Conservation (phyloP, 1,140 invertebrate species). For the Drosophila lacteicornis region DNA sequence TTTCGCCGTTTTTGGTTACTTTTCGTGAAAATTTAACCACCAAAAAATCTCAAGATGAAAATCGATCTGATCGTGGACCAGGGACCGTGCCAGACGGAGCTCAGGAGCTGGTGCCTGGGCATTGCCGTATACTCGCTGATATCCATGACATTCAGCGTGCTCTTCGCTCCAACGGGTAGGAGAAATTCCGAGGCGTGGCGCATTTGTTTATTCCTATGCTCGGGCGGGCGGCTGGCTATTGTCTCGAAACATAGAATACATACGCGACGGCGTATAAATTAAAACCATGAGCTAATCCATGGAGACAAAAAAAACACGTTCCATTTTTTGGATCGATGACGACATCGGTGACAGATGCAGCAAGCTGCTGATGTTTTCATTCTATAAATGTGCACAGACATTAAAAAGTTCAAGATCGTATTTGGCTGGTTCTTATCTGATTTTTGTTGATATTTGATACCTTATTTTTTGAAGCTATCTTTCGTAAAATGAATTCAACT, state of each 20-base stretch:
- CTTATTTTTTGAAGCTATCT: no score
- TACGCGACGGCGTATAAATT: slow-evolving; percentile 32
- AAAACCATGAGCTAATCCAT: slow-evolving; percentile 65
- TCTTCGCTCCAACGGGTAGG: slow-evolving; percentile 51
- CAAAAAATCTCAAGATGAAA: slow-evolving; percentile 51
- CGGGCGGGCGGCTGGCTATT: slow-evolving; percentile 1
- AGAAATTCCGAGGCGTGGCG: slow-evolving; percentile 44
- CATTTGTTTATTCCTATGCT: slow-evolving; percentile 32
- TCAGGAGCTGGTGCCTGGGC: slow-evolving; percentile 65
- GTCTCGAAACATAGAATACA: slow-evolving; percentile 17
- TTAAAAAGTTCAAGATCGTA: slow-evolving; percentile 1
- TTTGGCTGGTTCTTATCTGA: neutral
- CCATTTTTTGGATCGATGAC: slow-evolving; percentile 30
- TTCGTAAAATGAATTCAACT: neutral
- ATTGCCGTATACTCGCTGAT: slow-evolving; percentile 60
- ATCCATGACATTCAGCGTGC: slow-evolving; percentile 23
- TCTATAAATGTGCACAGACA: slow-evolving; percentile 11
- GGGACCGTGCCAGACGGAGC: slow-evolving; percentile 56
- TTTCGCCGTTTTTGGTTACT: slow-evolving; percentile 13
- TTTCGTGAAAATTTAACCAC: neutral
- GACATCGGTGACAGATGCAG: slow-evolving; percentile 29
- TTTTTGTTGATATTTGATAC: slow-evolving; percentile 1
- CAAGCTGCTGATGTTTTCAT: slow-evolving; percentile 24
- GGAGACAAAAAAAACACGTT: slow-evolving; percentile 35
- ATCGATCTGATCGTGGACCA: slow-evolving; percentile 59